A percentile compares a stretch with the other conserved stretches of the same genome.
phyloP scores from a whole-genome alignment of 2,113 vertebrate species.

The Genyomyrus donnyi region DNA sequence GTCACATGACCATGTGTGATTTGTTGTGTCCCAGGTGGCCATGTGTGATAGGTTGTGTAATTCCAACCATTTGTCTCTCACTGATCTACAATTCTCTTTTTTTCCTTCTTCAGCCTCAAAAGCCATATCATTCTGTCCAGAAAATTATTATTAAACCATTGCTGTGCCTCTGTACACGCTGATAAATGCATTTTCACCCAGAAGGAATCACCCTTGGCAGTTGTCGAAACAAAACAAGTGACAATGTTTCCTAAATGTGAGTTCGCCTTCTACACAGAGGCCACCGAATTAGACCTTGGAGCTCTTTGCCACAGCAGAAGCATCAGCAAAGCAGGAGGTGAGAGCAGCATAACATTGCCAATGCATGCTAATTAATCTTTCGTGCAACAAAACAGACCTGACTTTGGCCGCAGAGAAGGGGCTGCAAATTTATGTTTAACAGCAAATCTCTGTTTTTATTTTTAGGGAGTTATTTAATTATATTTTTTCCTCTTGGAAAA shows the following conservation, averaged over 20 bases:
- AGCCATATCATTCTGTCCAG: not conserved
- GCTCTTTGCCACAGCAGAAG: not conserved
- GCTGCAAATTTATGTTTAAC: not conserved
- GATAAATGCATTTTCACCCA: not conserved
- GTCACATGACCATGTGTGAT: not conserved
- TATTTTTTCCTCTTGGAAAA: not conserved
- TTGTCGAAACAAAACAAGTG: not conserved
- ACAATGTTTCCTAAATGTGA: not conserved
- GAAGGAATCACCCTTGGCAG: not conserved
- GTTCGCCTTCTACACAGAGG: not conserved
- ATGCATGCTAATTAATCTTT: not conserved
- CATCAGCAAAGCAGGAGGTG: not conserved
- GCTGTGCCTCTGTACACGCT: not conserved
- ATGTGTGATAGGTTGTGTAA: not conserved
- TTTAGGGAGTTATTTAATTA: not conserved
- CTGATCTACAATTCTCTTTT: not conserved
- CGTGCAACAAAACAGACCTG: not conserved
- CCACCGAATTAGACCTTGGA: not conserved
- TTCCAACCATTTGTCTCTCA: not conserved
- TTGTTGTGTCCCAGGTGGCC: not conserved
- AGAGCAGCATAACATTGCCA: not conserved
- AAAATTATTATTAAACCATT: not conserved
- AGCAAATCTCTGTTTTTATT: not conserved
- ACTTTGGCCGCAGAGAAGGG: not conserved
- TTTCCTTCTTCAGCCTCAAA: not conserved